Base-by-base conservation (phyloP, 1,140 invertebrate genomes). In the Nasonia vitripennis region DNA sequence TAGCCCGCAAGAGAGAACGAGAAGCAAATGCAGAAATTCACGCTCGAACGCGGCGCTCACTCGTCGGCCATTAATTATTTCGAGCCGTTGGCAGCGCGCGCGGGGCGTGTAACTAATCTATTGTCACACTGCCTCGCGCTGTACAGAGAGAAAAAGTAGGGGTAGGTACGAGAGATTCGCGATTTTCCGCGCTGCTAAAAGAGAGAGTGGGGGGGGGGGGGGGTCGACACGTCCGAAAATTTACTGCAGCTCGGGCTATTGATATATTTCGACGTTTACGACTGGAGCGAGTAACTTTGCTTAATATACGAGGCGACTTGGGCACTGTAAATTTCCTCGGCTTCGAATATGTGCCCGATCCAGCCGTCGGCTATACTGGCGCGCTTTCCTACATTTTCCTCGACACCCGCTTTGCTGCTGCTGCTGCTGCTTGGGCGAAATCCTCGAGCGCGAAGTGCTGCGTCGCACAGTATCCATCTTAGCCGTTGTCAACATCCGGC, bases 191-290 rank as follows among this genome's bases (percentile, higher is more conserved):
- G 9, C 34, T 45, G 67, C 41, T 81, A 41, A 70, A 41, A 70
- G 78, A 70, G 78, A 17, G 9, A 31, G 77, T 80, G 74, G 17
- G 71, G 79, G 48, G 0, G 84, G 67, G 82, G n/a, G 81, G 27
- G 78, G 68, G 45, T 2, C 31, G 74, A 78, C 81, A 51, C 9
- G 20, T 10, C 23, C 23, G 37, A 86, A 89, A 90, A 91, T 89
- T 90, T 89, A 88, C 86, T 87, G 87, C 84, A 88, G 86, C 87
- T 78, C 84, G 88, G 81, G 87, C 89, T 91, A 91, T 90, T 92
- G 90, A 92, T 92, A 90, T 91, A 91, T 92, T 91, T 89, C 88
- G 90, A 91, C 90, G 78, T 92, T 92, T 92, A 92, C 90, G 90
- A 92, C 89, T 90, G 86, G 41, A 9, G 48, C 75, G 87, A 89